Conservation (phyloP, 2,113 vertebrate genomes). For the Tupaia tana region DNA sequence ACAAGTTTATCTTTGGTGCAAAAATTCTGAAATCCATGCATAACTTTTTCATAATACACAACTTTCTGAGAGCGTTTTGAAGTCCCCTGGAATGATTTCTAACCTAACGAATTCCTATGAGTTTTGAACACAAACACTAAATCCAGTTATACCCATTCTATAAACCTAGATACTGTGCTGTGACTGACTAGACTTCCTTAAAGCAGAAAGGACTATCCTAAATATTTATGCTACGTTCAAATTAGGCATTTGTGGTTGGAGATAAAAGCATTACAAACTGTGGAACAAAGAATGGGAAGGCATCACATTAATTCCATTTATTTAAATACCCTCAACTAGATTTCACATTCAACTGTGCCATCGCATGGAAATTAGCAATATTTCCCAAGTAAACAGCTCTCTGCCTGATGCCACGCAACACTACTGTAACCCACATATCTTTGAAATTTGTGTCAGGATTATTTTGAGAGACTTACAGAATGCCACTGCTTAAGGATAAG, state of each 20-base stretch:
- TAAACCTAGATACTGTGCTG: background rate
- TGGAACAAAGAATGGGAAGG: background rate
- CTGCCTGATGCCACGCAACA: background rate
- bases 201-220: background rate
- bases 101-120: background rate
- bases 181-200: background rate
- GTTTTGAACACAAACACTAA: constrained; percentile 5
- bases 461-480: background rate
- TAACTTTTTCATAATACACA: too few species aligned
- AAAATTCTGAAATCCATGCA: too few species aligned
- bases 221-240: background rate
- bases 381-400: background rate
- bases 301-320: background rate
- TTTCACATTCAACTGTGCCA: background rate
- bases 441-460: background rate
- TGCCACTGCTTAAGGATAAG: background rate
- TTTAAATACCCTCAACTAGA: constrained; percentile 8
- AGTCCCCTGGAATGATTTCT: background rate
- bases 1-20: too few species aligned
- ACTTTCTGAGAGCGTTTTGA: too few species aligned
- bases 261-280: background rate
- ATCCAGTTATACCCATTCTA: background rate
- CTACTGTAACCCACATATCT: background rate
- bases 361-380: background rate
- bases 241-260: background rate